Evolutionary conservation across 2,797 vertebrate species (phyloP).

Genomic region (Lithobates sylvaticus): DNA sequence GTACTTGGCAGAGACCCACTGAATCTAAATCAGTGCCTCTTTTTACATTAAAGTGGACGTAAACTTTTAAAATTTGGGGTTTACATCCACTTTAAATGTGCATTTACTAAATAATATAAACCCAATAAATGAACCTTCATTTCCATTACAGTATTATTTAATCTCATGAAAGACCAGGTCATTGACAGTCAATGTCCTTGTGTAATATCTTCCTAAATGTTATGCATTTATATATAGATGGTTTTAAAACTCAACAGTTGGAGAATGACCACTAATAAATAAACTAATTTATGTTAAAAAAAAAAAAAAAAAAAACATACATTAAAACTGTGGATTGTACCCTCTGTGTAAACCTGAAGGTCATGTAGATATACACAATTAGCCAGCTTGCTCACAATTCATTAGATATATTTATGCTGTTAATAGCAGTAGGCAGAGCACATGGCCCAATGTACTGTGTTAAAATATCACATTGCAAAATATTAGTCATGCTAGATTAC

Average conservation of each 20-base stretch:
- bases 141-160: no score
- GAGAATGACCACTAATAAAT: neutral
- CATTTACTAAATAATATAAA: no score
- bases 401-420: conserved; percentile 49
- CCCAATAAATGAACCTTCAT: no score
- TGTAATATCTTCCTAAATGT: no score
- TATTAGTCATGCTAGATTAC: conserved; percentile 10
- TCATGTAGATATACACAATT: neutral
- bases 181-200: no score
- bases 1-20: no score
- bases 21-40: no score
- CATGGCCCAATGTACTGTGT: conserved; percentile 45
- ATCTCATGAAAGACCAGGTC: no score
- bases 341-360: conserved; percentile 54
- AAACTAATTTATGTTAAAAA: neutral
- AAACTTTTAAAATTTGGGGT: no score
- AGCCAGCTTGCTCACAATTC: conserved; percentile 44
- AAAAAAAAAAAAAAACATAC: neutral
- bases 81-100: no score
- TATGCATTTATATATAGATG: neutral
- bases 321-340: conserved; percentile 18
- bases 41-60: no score
- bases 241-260: neutral
- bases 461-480: conserved; percentile 27
- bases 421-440: conserved; percentile 49